Percentiles rank a stretch among this genome's conserved stretches.
These are phyloP conservation scores for Hipparchia semele DNA, from an alignment of 2,888 invertebrate genomes.

Conservation along the genomic window DNA sequence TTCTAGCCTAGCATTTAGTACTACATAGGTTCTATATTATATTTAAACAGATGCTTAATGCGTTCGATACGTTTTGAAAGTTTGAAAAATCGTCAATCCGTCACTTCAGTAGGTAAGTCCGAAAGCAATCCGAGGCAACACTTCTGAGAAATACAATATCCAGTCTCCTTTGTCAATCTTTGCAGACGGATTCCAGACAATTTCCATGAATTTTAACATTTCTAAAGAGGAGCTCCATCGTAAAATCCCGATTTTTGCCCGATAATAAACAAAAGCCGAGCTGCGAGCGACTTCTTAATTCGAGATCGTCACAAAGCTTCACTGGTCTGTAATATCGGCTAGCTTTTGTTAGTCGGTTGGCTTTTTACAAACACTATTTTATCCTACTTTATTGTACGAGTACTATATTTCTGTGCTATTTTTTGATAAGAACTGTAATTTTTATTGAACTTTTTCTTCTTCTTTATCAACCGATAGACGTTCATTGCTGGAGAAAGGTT, in stretches of 20 bases:
- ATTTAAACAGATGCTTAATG: too few species aligned
- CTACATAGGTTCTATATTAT: too few species aligned
- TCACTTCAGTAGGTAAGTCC: constrained; percentile 10
- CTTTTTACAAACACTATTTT: constrained; percentile 8
- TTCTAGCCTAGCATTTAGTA: too few species aligned
- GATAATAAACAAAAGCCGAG: constrained; percentile 21
- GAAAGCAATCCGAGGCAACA: neutral
- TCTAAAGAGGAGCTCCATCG: constrained; percentile 20
- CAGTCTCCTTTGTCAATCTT: constrained; percentile 18
- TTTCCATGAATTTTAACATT: constrained; percentile 21
- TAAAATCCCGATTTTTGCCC: constrained; percentile 22
- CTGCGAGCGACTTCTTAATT: constrained; percentile 25
- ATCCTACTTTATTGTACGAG: neutral
- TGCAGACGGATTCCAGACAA: constrained; percentile 18
- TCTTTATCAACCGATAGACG: too few species aligned
- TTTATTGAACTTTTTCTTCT: too few species aligned
- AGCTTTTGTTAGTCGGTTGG: constrained; percentile 17
- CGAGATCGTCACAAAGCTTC: constrained; percentile 24
- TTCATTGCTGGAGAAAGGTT: too few species aligned
- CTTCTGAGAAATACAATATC: constrained; percentile 4
- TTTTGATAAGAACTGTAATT: too few species aligned
- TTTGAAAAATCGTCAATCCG: neutral
- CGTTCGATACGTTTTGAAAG: neutral
- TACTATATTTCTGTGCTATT: too few species aligned
- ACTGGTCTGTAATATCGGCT: constrained; percentile 21